Base-by-base conservation (phyloP, 2,113 vertebrate species). In the Engystomops pustulosus region DNA sequence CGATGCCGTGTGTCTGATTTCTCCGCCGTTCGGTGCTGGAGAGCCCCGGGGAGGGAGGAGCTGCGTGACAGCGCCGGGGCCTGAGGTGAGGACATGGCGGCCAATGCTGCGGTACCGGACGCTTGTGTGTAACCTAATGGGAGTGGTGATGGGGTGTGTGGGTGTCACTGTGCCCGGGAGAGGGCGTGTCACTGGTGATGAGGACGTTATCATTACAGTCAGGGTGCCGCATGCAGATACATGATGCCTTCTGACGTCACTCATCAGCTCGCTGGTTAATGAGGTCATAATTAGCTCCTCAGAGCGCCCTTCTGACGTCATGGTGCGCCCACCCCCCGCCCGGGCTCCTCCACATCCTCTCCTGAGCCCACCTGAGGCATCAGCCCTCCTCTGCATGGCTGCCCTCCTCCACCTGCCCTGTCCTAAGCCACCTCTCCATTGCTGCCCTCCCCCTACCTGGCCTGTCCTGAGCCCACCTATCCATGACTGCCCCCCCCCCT, bases 1-100 rank as follows among this genome's bases (percentile, higher is more conserved):
- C 9, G 1, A 47, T 60, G 30, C 36, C 12, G 71, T 67, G 41
- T 67, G 81, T 76, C 81, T 76, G 81, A 47, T 53, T 76, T 77
- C 45, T 67, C 81, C 71, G 55, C 81, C 30, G 71, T 15, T 68
- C 58, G 71, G 81, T 84, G 17, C 71, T 67, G 30, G 25, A 32
- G 36, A 77, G 81, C 81, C 81, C 81, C 71, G 81, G 81, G 81
- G 71, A 84, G 81, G 81, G 81, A 68, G 81, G 81, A 84, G 81
- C 58, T 47, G 41, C 53, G 44, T 67, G 71, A 76, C 58, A 68
- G 72, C 58, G 58, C 44, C 81, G n/a, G 67, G 49, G 32, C 47
- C 47, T 70, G 70, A 47, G 70, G 65, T 81, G 67, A 81, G 79
- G 15, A 27, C 3, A 38, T 11, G 44, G 2, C 30, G 9, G 23